Evolutionary conservation across 2,113 vertebrate genomes (phyloP).

Genomic region (Illadopsis cleaveri): DNA sequence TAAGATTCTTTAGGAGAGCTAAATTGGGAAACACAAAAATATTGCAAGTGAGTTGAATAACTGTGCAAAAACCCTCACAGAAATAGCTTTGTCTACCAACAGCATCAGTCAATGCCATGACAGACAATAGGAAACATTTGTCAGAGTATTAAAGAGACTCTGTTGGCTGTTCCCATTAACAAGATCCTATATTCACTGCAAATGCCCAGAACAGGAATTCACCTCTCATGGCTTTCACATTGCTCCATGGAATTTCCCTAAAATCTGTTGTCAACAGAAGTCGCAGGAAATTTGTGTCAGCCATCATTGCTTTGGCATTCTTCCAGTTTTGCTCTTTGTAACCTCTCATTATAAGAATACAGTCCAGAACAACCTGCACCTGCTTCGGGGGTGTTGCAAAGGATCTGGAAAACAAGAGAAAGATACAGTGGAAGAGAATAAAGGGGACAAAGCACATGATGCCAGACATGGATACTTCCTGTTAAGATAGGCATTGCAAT

Average conservation of each 20-base stretch:
- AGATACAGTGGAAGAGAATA: background rate
- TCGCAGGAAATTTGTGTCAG: conserved; percentile 90
- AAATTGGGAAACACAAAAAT: background rate
- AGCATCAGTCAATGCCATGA: background rate
- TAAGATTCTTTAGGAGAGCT: conserved; percentile 88
- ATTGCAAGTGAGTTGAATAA: background rate
- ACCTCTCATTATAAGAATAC: conserved; percentile 91
- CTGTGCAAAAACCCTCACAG: background rate
- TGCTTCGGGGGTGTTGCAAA: conserved; percentile 94
- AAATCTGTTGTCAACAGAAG: conserved; percentile 92
- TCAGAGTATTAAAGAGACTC: background rate
- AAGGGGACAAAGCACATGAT: background rate
- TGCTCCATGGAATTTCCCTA: conserved; percentile 78
- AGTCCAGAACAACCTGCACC: conserved; percentile 93
- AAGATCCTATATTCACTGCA: background rate
- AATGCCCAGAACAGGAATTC: background rate
- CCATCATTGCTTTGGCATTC: conserved; percentile 94
- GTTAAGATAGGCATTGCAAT: background rate
- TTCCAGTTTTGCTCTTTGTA: conserved; percentile 94
- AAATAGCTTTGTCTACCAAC: background rate
- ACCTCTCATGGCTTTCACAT: conserved; percentile 89
- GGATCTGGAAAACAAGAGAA: conserved; percentile 75
- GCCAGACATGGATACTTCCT: background rate
- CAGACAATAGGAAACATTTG: background rate
- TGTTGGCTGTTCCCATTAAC: background rate